Conservation (phyloP, 2,797 vertebrate species). For the Sebastes wilsoni region DNA sequence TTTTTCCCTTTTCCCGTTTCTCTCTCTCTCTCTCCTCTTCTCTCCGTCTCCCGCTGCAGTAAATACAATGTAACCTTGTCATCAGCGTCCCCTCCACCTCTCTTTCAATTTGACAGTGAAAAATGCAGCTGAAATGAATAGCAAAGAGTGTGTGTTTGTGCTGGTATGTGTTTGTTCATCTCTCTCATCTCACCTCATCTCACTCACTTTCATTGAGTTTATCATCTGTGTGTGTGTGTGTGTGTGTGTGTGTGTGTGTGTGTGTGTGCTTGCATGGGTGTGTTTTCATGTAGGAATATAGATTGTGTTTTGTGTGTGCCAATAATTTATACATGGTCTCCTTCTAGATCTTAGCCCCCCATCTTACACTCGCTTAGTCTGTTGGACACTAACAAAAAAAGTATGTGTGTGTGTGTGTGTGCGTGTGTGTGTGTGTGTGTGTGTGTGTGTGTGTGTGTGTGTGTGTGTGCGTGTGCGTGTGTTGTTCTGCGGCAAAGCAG, state of each 20-base stretch:
- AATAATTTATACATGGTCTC: neutral
- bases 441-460: neutral
- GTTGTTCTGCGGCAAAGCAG: neutral
- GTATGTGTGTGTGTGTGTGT: neutral
- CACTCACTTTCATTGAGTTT: constrained; percentile 24
- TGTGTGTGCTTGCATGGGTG: neutral
- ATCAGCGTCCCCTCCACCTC: constrained; percentile 42
- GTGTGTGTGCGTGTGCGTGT: neutral
- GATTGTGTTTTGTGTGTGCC: neutral
- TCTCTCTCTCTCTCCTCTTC: neutral
- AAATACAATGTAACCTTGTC: constrained; percentile 72
- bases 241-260: neutral
- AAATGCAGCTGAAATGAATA: constrained; percentile 52
- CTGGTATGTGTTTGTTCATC: constrained; percentile 11
- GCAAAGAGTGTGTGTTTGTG: constrained; percentile 15
- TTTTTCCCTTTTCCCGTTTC: neutral
- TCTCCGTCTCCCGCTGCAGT: constrained; percentile 32
- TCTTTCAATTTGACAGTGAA: constrained; percentile 62
- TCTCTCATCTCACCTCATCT: constrained; percentile 21
- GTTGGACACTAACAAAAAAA: neutral
- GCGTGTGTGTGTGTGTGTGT: neutral
- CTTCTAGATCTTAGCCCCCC: neutral
- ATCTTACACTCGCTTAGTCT: constrained; percentile 8
- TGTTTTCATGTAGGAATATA: neutral
- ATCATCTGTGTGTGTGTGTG: neutral